These are phyloP conservation scores for Notodonta ziczac DNA, from an alignment of 2,888 invertebrate genomes.

Conservation along the genomic window DNA sequence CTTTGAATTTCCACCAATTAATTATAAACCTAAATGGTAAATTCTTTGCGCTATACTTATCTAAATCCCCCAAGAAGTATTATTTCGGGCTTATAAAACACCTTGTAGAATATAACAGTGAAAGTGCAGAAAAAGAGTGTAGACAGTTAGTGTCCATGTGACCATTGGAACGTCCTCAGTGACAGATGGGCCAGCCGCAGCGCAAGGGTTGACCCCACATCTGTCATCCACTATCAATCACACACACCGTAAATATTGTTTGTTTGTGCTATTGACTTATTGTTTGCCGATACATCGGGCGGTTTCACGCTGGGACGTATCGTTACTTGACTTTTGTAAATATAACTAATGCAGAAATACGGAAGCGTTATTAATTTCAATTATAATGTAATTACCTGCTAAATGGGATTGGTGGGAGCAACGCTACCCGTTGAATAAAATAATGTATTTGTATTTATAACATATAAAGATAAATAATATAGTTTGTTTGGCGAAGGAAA, in stretches of 20 bases:
- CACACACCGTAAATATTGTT: slow-evolving; percentile 71
- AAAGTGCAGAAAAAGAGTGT: slow-evolving; percentile 40
- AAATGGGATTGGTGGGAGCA: slow-evolving; percentile 7
- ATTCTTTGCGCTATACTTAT: too few relatives aligned
- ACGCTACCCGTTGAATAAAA: too few relatives aligned
- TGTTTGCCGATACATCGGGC: slow-evolving; percentile 64
- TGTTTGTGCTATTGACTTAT: slow-evolving; percentile 68
- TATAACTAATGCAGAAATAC: slow-evolving; percentile 29
- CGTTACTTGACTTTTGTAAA: slow-evolving; percentile 53
- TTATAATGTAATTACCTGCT: slow-evolving; percentile 30
- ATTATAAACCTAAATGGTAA: too few relatives aligned
- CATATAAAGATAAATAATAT: too few relatives aligned
- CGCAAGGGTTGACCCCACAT: slow-evolving; percentile 76
- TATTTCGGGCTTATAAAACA: too few relatives aligned
- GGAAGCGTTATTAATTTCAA: slow-evolving; percentile 41
- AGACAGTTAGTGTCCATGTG: slow-evolving; percentile 42
- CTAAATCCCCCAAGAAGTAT: too few relatives aligned
- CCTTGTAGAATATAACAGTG: slow-evolving; percentile 9
- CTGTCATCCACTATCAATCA: slow-evolving; percentile 80
- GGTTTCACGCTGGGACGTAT: slow-evolving; percentile 63
- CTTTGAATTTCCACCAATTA: too few relatives aligned
- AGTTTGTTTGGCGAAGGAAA: too few relatives aligned
- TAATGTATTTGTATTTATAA: too few relatives aligned
- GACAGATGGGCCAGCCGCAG: slow-evolving; percentile 69
- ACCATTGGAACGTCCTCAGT: slow-evolving; percentile 52